These are phyloP conservation scores for Plebejus argus DNA, from an alignment of 2,888 invertebrate genomes.

Conservation along the genomic window DNA sequence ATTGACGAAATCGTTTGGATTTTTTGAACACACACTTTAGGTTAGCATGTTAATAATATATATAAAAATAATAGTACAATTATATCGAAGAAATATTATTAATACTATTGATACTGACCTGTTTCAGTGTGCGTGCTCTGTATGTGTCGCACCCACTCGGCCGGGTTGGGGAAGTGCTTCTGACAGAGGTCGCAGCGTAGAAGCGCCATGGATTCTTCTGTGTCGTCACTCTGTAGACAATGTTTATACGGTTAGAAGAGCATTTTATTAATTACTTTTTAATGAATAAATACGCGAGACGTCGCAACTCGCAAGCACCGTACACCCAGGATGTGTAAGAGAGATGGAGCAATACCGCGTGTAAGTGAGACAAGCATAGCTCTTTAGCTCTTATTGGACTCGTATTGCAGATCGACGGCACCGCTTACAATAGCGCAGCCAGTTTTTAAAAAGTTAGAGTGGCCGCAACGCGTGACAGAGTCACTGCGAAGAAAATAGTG, in stretches of 20 bases:
- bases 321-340: not conserved
- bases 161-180: slow-evolving; percentile 88
- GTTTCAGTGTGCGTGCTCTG: slow-evolving; percentile 91
- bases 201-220: slow-evolving; percentile 87
- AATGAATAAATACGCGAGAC: not conserved
- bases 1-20: too few relatives aligned
- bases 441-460: too few relatives aligned
- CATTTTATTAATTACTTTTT: not conserved
- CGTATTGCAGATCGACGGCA: too few relatives aligned
- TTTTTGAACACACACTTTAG: too few relatives aligned
- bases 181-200: slow-evolving; percentile 89
- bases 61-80: too few relatives aligned
- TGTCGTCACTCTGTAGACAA: slow-evolving; percentile 80
- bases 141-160: slow-evolving; percentile 93
- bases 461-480: too few relatives aligned
- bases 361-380: too few relatives aligned
- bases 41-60: too few relatives aligned
- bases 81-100: not conserved
- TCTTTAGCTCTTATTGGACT: too few relatives aligned
- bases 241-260: not conserved
- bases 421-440: too few relatives aligned
- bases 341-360: not conserved
- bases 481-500: too few relatives aligned
- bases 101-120: slow-evolving; percentile 55
- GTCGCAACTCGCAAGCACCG: too few relatives aligned